These are phyloP conservation scores for cattle (Bos taurus) DNA, from an alignment of 2,113 vertebrate species.

Conservation along the genomic window DNA sequence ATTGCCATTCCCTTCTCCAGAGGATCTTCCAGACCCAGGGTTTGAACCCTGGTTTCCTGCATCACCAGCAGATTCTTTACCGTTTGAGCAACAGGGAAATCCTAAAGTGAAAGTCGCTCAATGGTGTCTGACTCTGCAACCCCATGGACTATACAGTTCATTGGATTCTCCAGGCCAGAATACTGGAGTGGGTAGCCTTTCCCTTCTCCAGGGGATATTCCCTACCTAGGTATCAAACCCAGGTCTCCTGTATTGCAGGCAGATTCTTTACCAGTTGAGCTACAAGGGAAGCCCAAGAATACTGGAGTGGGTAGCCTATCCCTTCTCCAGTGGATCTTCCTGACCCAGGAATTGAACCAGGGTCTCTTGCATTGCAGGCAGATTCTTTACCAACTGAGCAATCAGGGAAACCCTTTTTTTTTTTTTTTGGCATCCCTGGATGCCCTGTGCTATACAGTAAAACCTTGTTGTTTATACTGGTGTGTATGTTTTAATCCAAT, in stretches of 20 bases:
- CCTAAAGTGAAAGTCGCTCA: background rate
- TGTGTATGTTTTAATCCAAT: background rate
- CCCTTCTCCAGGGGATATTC: background rate
- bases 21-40: background rate
- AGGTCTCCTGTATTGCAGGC: background rate
- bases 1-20: background rate
- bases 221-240: background rate
- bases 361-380: background rate
- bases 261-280: background rate
- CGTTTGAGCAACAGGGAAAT: background rate
- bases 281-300: background rate
- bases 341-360: accelerated
- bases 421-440: background rate
- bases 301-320: background rate
- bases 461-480: background rate
- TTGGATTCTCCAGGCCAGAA: background rate
- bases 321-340: background rate
- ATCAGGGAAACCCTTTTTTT: background rate
- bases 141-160: background rate
- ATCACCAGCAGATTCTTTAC: background rate
- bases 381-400: background rate
- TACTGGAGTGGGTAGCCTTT: background rate
- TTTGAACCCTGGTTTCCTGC: background rate
- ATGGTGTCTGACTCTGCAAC: background rate
- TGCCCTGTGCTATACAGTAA: background rate